Percentiles rank a stretch among this genome's conserved stretches.
These are phyloP conservation scores for Grammomys dolichurus DNA, from an alignment of 2,113 vertebrate species.

Conservation along the genomic window DNA sequence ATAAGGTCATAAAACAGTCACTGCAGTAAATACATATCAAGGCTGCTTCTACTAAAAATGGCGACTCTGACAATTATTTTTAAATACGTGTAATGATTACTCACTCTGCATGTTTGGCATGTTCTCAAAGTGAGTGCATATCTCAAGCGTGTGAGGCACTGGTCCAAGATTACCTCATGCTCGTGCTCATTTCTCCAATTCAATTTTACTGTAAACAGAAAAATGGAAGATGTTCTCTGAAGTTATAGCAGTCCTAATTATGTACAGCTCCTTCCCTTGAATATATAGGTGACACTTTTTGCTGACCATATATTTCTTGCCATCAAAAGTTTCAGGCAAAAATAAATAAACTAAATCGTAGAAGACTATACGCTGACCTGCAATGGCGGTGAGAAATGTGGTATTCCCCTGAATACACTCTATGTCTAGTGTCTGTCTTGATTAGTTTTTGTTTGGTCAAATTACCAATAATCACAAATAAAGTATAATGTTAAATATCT, in stretches of 20 bases:
- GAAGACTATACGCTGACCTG: not conserved
- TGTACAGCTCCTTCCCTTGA: not conserved
- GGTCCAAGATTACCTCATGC: not conserved
- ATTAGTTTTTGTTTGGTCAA: not conserved
- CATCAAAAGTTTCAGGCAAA: not conserved
- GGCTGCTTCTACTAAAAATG: not conserved
- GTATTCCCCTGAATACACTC: not conserved
- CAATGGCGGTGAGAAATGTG: not conserved
- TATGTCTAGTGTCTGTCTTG: not conserved
- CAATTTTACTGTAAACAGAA: slow-evolving; percentile 35
- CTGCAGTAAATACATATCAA: slow-evolving; percentile 1
- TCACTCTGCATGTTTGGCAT: slow-evolving; percentile 32
- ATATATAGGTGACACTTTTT: not conserved
- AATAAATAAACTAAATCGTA: not conserved
- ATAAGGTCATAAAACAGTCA: slow-evolving; percentile 58
- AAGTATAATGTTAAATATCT: not conserved
- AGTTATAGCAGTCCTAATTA: not conserved
- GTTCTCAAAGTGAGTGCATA: slow-evolving; percentile 8
- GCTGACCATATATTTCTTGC: not conserved
- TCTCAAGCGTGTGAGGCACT: not conserved
- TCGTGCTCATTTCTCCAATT: slow-evolving; percentile 25
- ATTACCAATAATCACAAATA: not conserved
- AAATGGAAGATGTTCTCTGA: not conserved
- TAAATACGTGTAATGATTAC: slow-evolving; percentile 23
- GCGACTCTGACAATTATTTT: slow-evolving; percentile 18